These are phyloP conservation scores for Pangasianodon gigas DNA, from an alignment of 2,113 vertebrate species.

Conservation along the genomic window DNA sequence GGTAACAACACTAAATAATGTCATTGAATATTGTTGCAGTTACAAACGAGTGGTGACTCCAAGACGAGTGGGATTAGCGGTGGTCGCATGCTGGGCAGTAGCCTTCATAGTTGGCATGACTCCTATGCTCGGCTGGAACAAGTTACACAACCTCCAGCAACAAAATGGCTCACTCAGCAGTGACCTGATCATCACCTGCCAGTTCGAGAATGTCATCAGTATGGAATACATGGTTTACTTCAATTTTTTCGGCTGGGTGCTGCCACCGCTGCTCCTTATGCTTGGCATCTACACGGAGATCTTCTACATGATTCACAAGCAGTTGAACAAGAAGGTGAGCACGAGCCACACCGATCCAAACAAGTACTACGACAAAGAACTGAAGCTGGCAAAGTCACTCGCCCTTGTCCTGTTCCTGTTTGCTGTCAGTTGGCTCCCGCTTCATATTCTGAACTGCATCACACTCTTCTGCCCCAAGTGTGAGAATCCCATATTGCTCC, in stretches of 20 bases:
- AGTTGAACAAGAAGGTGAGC: conserved; percentile 89
- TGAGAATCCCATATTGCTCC: conserved; percentile 77
- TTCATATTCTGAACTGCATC: conserved; percentile 92
- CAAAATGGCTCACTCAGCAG: conserved; percentile 71
- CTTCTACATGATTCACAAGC: conserved; percentile 96
- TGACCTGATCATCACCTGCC: conserved; percentile 80
- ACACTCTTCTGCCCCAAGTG: conserved; percentile 88
- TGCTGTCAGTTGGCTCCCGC: conserved; percentile 90
- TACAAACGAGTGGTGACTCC: conserved; percentile 90
- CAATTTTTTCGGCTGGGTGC: conserved; percentile 96
- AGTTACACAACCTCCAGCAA: conserved; percentile 72
- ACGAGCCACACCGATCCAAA: conserved; percentile 82
- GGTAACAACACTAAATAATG: background rate
- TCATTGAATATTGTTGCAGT: conserved; percentile 66
- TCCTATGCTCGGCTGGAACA: conserved; percentile 97
- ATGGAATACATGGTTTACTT: conserved; percentile 99
- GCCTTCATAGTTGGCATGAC: conserved; percentile 90
- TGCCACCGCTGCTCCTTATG: conserved; percentile 92
- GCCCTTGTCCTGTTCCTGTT: conserved; percentile 94
- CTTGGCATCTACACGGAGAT: conserved; percentile 92
- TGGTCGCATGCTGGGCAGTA: conserved; percentile 87
- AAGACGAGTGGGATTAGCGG: conserved; percentile 81
- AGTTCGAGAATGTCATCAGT: conserved; percentile 95
- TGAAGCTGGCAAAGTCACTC: conserved; percentile 94
- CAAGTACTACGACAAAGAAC: conserved; percentile 94